These are phyloP conservation scores for Octopus bimaculoides DNA, from an alignment of 1,140 invertebrate species.

Conservation along the genomic window DNA sequence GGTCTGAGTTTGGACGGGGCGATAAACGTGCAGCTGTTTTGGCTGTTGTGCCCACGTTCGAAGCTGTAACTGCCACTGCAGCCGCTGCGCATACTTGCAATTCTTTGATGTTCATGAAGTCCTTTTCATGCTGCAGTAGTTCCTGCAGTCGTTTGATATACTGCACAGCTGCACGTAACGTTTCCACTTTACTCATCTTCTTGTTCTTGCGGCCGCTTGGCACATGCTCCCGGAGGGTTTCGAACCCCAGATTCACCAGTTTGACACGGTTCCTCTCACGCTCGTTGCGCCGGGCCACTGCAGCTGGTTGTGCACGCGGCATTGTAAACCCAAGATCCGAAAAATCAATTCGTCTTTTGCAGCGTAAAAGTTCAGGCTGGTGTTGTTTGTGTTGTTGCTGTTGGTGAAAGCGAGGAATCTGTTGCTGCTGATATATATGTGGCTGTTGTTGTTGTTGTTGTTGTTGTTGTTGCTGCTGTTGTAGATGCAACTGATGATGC, in stretches of 20 bases:
- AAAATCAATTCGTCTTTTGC: slow-evolving; percentile 48
- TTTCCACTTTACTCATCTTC: slow-evolving; percentile 79
- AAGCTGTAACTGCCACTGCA: not conserved
- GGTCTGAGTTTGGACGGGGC: not conserved
- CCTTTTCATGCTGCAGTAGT: slow-evolving; percentile 64
- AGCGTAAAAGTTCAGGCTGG: slow-evolving; percentile 41
- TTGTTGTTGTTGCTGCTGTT: too few species aligned
- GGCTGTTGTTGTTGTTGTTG: too few species aligned
- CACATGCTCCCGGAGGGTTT: slow-evolving; percentile 52
- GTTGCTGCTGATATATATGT: too few species aligned
- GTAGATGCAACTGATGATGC: too few species aligned
- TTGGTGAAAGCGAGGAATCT: too few species aligned
- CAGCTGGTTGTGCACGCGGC: slow-evolving; percentile 66
- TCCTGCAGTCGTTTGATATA: slow-evolving; percentile 85
- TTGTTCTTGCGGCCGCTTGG: slow-evolving; percentile 61
- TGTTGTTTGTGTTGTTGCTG: slow-evolving; percentile 10
- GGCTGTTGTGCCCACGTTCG: not conserved
- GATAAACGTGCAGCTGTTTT: not conserved
- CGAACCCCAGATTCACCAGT: slow-evolving; percentile 76
- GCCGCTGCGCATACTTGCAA: not conserved
- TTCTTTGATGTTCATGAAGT: not conserved
- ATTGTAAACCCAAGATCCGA: slow-evolving; percentile 41
- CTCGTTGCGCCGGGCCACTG: slow-evolving; percentile 86
- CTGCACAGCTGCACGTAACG: slow-evolving; percentile 85
- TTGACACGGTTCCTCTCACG: slow-evolving; percentile 91